Evolutionary conservation across 1,140 invertebrate species (phyloP), one percentile per base, ranked within the genome.

Genomic region (Chrysomallon squamiferum): DNA sequence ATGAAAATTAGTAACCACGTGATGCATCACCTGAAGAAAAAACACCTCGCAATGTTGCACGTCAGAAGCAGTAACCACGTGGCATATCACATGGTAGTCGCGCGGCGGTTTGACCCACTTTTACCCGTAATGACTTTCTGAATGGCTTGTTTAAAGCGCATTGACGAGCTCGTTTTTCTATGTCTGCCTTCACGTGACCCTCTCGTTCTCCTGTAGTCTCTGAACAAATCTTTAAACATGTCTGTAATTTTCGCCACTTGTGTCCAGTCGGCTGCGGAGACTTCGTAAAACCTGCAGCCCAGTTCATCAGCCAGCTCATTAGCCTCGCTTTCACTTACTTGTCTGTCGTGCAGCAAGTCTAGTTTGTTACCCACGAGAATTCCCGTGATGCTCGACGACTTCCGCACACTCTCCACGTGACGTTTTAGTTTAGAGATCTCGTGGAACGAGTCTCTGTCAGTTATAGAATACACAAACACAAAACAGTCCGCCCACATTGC

Each of bases 381-480:
- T 6, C 94, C 88, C 77, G 71, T 64, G 29, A 75, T 49, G 49
- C 64, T 65, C 15, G 91, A 84, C 69, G 90, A 87, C 61, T 90
- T 87, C 73, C 90, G 86, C 27, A 90, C 84, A 74, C 92, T 92
- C 78, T 80, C 77, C 90, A 92, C 69, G 75, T 93, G 92, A 75
- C 91, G 91, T 67, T 93, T 93, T 49, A 93, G 87, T 75, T 92
- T 93, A 77, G 92, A 91, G 2, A 93, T 86, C 3, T 92, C 91
- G 50, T 88, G 86, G 83, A 96, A 95, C 22, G 93, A 95, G 52
- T 88, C 87, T 47, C 93, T 87, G 82, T 97, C 94, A 0, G 93
- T 96, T 73, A 96, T 95, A 30, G 94, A 94, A 84, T 96, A 97
- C 4, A 96, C 93, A 20, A 96, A 87, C 27, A 95, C 88, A 49